Evolutionary conservation across 2,888 invertebrate species (phyloP), one percentile per base, ranked within the genome.

Genomic region (Spilosoma lubricipeda): DNA sequence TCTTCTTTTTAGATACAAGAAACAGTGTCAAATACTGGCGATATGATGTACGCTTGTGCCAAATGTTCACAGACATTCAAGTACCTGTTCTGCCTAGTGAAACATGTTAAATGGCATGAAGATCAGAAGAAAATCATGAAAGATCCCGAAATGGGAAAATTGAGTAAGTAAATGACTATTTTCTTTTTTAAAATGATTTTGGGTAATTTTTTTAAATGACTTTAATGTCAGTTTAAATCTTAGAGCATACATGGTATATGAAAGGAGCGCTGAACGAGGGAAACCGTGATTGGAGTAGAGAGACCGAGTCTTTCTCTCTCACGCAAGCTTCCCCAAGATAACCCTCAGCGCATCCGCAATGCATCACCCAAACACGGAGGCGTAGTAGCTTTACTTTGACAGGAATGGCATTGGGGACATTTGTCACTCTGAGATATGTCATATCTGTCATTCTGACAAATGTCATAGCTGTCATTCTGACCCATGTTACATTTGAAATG

Each of bases 21-120:
- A 63, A 80, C 64, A 0, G 81, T 74, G 3, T 70, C 74, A 0
- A 81, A 78, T 0, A 75, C 70, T 0, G 84, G 82, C 2, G 91
- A 91, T 18, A 92, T 92, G 90, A 91, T 93, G 90, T 95, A 94
- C 68, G 94, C 92, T 0, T 95, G 95, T 77, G 95, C 94, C 0
- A 94, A 94, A 77, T 95, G 95, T 72, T 90, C 94, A 0, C 88
- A 93, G 70, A 91, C 91, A 42, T 95, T 94, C 74, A 91, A 93
- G 70, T 89, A 89, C 73, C 78, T 95, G 33, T 92, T 90, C 78
- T 89, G 90, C 79, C 82, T 95, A 33, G 93, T 93, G 3, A 92
- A 93, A 83, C 95, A 95, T 84, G 94, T 95, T 0, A 91, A 90
- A 71, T 90, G 90, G 90, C 95, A 95, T 59, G 92, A 94, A 33